A percentile compares a stretch with the other conserved stretches of the same genome.
Conservation (phyloP, 2,113 vertebrate genomes). For the Uropsilus gracilis region DNA sequence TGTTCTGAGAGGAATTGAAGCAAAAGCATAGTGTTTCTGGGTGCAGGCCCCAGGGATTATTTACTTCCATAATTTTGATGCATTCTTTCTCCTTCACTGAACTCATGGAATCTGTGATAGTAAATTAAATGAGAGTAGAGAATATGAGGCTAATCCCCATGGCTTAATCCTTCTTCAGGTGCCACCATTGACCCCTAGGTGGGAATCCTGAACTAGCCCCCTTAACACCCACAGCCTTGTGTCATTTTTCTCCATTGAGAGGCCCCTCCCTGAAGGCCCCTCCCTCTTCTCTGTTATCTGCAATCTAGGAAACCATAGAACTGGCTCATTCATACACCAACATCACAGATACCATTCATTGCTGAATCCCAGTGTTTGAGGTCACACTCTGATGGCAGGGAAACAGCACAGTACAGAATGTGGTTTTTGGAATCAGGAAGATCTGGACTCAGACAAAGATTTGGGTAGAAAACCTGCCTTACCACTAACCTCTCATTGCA, state of each 20-base stretch:
- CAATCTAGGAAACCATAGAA: neutral
- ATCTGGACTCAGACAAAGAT: neutral
- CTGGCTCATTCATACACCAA: neutral
- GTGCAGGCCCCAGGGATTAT: neutral
- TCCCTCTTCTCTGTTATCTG: neutral
- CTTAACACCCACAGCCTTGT: neutral
- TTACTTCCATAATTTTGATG: neutral
- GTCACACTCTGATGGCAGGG: neutral
- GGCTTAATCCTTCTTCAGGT: neutral
- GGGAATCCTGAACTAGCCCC: neutral
- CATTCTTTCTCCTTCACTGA: neutral
- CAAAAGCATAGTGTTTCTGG: neutral
- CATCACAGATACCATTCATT: neutral
- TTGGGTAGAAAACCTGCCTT: neutral
- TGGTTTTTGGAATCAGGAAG: neutral
- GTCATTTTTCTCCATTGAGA: neutral
- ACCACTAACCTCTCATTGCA: neutral
- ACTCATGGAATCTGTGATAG: neutral
- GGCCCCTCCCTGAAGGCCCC: neutral
- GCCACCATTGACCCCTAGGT: neutral
- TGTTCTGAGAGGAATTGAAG: neutral
- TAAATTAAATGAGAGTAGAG: neutral
- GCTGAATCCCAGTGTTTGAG: neutral
- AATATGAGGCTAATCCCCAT: neutral
- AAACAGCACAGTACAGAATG: neutral